Evolutionary conservation across 2,113 vertebrate species (phyloP), one percentile per base, ranked within the genome.

Genomic region (Neopipo cinnamomea): DNA sequence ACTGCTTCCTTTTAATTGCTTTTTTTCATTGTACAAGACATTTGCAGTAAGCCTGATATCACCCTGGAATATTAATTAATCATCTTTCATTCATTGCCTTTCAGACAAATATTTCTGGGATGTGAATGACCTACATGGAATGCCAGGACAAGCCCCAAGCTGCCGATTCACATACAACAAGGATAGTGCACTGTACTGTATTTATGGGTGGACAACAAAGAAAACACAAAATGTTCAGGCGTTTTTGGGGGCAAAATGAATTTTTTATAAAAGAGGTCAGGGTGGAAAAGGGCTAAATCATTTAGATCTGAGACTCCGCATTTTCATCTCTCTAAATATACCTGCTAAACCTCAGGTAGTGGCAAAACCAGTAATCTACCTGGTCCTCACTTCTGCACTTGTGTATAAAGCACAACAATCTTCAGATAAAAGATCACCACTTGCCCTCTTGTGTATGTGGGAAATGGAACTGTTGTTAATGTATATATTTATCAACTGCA

Each of bases 61-160:
- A 30, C 19, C 25, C 33, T 82, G 46, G 6, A 70, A 56, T 39
- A 46, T 39, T 68, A 63, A 90, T 33, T 89, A 76, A 91, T 84
- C 21, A n/a, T 68, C 61, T 82, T 75, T 77, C 50, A 41, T 92
- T 95, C 19, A 20, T 82, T 97, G 55, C 7, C 70, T 97, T 97
- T 93, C 94, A 96, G 96, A 74, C 90, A 67, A 96, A 96, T 59
- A 96, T 97, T 89, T 96, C 95, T 73, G 95, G 86, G 87, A 96
- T 97, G 91, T 97, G 96, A 96, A 74, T 16, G 85, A 66, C 39
- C 90, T 76, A 16, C 78, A 88, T 66, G 56, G 23, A 74, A 83
- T 50, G 30, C 42, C 67, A 89, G 53, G 65, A 90, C 19, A 79
- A 91, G 8, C 23, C 28, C 23, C 1, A 0, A 70, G 59, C 46